phyloP scores from a whole-genome alignment of 2,113 vertebrate species.

The Chamaetylas fuelleborni region DNA sequence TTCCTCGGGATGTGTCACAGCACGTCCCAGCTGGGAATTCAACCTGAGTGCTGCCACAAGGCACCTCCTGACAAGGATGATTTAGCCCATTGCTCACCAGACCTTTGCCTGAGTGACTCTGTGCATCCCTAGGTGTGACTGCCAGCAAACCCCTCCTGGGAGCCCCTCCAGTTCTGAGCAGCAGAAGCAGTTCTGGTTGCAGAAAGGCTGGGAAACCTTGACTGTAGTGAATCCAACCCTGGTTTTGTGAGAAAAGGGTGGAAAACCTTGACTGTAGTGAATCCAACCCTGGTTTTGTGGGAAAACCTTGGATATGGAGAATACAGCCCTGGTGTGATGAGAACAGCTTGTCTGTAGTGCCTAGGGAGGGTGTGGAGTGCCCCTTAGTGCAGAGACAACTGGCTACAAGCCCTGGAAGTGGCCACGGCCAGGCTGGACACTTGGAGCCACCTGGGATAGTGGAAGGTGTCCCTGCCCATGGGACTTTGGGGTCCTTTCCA shows the following conservation, averaged over 20 bases:
- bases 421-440: background rate
- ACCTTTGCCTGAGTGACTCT: background rate
- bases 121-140: fast-evolving
- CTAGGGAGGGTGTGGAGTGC: background rate
- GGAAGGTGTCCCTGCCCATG: background rate
- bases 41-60: fast-evolving
- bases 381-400: background rate
- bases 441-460: background rate
- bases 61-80: background rate
- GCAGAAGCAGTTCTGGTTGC: fast-evolving
- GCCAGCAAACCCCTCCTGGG: background rate
- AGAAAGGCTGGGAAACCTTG: background rate
- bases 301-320: background rate
- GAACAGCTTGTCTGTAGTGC: background rate
- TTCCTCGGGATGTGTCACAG: fast-evolving
- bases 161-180: background rate
- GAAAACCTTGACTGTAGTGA: no score
- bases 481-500: background rate
- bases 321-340: background rate
- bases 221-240: no score
- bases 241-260: no score
- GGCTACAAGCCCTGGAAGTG: background rate
- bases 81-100: fast-evolving
- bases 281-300: no score
- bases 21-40: background rate